A percentile compares a stretch with the other conserved stretches of the same genome.
These are phyloP conservation scores for Eulemur rubriventer DNA, from an alignment of 2,797 vertebrate species.

Conservation along the genomic window DNA sequence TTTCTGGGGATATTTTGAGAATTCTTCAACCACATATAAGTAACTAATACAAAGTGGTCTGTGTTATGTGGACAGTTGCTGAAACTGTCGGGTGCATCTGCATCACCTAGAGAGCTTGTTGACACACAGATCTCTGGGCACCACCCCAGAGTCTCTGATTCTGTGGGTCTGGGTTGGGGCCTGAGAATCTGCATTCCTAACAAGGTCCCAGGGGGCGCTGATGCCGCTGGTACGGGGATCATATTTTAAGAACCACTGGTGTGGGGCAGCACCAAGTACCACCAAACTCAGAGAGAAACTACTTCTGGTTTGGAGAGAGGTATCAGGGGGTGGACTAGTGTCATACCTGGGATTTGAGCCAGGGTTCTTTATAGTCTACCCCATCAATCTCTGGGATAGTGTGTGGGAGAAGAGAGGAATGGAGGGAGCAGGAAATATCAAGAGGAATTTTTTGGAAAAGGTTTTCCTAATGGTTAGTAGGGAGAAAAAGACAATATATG, in stretches of 20 bases:
- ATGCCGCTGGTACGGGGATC: not conserved
- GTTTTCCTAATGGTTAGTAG: not conserved
- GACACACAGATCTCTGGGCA: not conserved
- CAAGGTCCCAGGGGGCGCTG: not conserved
- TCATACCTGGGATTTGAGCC: not conserved
- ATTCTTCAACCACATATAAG: not conserved
- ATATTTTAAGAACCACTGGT: not conserved
- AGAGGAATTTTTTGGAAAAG: not conserved
- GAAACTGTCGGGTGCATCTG: accelerated
- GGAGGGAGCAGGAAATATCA: not conserved
- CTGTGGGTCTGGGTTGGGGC: accelerated
- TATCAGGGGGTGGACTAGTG: accelerated
- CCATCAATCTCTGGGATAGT: not conserved
- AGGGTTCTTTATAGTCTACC: not conserved
- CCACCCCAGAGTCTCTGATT: not conserved
- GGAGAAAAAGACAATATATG: not conserved
- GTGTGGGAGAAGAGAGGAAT: accelerated
- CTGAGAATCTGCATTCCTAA: not conserved
- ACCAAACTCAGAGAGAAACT: not conserved
- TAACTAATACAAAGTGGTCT: not conserved
- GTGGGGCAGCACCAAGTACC: not conserved
- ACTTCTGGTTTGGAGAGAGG: not conserved
- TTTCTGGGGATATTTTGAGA: not conserved
- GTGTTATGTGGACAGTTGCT: not conserved
- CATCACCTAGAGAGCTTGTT: too few species aligned